phyloP scores from a whole-genome alignment of 1,140 invertebrate species.

The Halictus rubicundus region DNA sequence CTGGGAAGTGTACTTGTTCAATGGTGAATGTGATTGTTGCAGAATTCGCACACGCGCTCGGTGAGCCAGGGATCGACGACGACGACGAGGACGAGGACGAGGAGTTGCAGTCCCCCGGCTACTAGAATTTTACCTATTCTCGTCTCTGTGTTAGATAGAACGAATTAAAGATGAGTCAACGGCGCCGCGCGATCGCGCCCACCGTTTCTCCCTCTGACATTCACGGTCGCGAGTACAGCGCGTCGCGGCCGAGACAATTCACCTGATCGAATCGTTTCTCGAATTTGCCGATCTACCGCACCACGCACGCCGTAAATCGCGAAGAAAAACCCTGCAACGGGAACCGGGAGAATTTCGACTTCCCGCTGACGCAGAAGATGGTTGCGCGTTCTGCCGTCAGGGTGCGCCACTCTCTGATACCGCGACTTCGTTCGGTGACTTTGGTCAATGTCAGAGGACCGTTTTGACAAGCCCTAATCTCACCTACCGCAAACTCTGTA shows the following conservation, averaged over 20 bases:
- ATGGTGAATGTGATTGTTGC: slow-evolving; percentile 61
- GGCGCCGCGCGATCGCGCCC: slow-evolving; percentile 16
- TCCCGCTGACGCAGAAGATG: slow-evolving; percentile 20
- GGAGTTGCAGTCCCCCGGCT: slow-evolving; percentile 73
- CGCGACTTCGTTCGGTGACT: neutral
- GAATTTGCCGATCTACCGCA: neutral
- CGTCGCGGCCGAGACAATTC: neutral
- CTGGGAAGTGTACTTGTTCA: no score
- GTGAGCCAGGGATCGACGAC: slow-evolving; percentile 88
- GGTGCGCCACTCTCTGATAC: slow-evolving; percentile 5
- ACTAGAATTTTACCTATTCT: slow-evolving; percentile 66
- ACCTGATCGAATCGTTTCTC: neutral
- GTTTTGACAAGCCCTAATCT: slow-evolving; percentile 29
- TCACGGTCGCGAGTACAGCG: slow-evolving; percentile 27
- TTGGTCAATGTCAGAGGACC: slow-evolving; percentile 22
- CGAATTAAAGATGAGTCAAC: slow-evolving; percentile 38
- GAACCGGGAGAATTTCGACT: neutral
- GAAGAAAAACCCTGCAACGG: no score
- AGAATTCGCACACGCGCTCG: slow-evolving; percentile 93
- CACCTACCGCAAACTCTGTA: slow-evolving; percentile 17
- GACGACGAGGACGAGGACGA: slow-evolving; percentile 89
- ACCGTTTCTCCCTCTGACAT: slow-evolving; percentile 41
- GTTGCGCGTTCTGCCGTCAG: slow-evolving; percentile 5
- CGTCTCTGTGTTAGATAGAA: slow-evolving; percentile 60
- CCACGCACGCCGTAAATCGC: no score